A percentile compares a stretch with the other conserved stretches of the same genome.
Conservation (phyloP, 2,797 vertebrate species). For the Glossophaga mutica region DNA sequence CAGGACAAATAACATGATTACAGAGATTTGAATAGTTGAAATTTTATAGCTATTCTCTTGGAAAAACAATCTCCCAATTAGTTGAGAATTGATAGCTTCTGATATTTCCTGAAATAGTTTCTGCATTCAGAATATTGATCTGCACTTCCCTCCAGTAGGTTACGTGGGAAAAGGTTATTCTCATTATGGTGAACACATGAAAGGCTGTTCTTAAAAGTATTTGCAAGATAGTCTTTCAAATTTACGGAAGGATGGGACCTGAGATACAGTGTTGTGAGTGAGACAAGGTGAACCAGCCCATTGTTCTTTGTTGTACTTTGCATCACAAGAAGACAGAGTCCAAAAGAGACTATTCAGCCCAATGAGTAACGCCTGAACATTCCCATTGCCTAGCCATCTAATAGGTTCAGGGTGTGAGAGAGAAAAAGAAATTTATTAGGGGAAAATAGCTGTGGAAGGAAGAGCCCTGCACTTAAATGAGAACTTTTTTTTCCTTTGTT, state of each 20-base stretch:
- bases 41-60: constrained; percentile 53
- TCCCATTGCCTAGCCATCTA: background rate
- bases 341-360: background rate
- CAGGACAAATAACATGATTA: constrained; percentile 77
- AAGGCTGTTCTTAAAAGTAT: background rate
- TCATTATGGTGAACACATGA: background rate
- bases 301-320: background rate
- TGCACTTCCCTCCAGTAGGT: constrained; percentile 38
- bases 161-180: constrained; percentile 57
- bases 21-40: constrained; percentile 73
- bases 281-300: background rate
- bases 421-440: background rate
- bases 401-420: background rate
- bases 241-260: background rate
- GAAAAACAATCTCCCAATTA: constrained; percentile 77
- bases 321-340: background rate
- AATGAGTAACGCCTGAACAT: background rate
- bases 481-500: background rate
- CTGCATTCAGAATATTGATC: constrained; percentile 59
- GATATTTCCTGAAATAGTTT: constrained; percentile 72
- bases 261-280: background rate
- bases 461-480: background rate
- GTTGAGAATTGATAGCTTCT: constrained; percentile 75
- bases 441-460: background rate
- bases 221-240: background rate